phyloP scores from a whole-genome alignment of 2,888 invertebrate genomes.

The Oscheius myriophilus region DNA sequence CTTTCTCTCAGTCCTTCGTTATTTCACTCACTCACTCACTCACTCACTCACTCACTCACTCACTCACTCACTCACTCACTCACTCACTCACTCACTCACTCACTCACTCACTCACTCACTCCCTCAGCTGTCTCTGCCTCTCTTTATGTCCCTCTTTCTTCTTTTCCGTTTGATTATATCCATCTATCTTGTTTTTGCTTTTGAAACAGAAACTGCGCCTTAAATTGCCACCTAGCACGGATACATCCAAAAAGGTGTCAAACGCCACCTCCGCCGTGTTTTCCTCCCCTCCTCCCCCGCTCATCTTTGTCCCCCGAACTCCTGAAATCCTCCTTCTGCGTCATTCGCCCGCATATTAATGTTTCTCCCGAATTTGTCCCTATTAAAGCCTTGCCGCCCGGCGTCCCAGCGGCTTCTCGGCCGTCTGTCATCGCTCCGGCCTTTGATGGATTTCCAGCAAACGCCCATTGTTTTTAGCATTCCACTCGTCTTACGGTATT shows the following conservation, averaged over 20 bases:
- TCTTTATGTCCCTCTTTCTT: too few relatives aligned
- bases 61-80: too few relatives aligned
- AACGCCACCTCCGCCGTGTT: background rate
- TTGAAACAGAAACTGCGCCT: too few relatives aligned
- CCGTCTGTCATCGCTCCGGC: background rate
- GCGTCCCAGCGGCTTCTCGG: background rate
- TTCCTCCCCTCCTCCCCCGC: slow-evolving; percentile 6
- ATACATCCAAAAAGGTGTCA: background rate
- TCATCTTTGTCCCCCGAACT: background rate
- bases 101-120: too few relatives aligned
- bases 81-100: too few relatives aligned
- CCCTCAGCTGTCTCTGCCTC: too few relatives aligned
- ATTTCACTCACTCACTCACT: too few relatives aligned
- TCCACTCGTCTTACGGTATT: slow-evolving; percentile 1
- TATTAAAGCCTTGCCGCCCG: background rate
- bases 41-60: too few relatives aligned
- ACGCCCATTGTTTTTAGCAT: background rate
- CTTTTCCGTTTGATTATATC: background rate
- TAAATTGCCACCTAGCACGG: background rate
- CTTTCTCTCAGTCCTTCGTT: too few relatives aligned
- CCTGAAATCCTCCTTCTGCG: background rate
- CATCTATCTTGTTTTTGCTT: too few relatives aligned
- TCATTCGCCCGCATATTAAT: background rate
- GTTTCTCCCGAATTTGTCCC: background rate
- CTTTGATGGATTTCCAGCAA: background rate